Percentiles rank a stretch among this genome's conserved stretches.
phyloP scores from a whole-genome alignment of 1,140 invertebrate genomes.

The Steinernema khuongi region DNA sequence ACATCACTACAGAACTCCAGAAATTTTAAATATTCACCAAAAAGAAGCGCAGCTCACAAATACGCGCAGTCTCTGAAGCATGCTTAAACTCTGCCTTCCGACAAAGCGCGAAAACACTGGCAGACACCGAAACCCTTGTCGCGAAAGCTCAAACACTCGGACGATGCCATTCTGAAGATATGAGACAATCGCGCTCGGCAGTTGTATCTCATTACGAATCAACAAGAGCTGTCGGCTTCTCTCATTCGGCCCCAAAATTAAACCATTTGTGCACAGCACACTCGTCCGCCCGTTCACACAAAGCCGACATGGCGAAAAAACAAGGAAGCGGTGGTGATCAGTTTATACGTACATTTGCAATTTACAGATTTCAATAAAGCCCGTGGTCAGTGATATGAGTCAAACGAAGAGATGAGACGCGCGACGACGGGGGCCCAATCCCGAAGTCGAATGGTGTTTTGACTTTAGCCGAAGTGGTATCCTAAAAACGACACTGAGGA shows the following conservation, averaged over 20 bases:
- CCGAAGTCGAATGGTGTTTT: background rate
- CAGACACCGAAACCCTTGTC: background rate
- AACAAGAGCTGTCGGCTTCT: background rate
- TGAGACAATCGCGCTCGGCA: background rate
- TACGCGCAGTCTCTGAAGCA: too few species aligned
- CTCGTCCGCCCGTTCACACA: background rate
- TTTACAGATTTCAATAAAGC: conserved; percentile 2
- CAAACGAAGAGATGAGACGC: background rate
- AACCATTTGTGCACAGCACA: background rate
- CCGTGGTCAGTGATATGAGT: background rate
- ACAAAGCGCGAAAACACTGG: background rate
- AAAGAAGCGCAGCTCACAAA: too few species aligned
- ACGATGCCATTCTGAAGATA: background rate
- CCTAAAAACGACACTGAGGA: background rate
- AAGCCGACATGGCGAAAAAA: too few species aligned
- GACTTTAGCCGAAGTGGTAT: background rate
- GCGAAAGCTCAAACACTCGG: background rate
- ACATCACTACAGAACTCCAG: too few species aligned
- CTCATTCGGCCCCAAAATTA: background rate
- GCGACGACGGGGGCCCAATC: background rate
- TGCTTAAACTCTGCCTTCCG: background rate
- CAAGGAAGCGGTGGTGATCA: background rate
- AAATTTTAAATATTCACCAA: too few species aligned
- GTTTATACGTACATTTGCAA: conserved; percentile 1
- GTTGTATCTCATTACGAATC: background rate